These are phyloP conservation scores for Bombus soroeensis DNA, from an alignment of 1,140 invertebrate genomes.

Conservation along the genomic window DNA sequence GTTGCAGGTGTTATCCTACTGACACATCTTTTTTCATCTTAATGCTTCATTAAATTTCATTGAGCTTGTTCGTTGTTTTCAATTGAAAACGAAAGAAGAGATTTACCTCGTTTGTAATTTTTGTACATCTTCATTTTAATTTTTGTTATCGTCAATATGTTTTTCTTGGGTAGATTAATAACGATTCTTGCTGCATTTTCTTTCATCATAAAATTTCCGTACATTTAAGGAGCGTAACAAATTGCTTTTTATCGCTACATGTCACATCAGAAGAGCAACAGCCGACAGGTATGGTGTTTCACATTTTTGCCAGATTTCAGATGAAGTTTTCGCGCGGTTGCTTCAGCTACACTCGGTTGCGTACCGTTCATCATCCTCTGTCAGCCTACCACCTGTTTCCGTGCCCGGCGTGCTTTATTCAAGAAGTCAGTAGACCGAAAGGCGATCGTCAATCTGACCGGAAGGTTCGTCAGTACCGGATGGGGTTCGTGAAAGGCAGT, in stretches of 20 bases:
- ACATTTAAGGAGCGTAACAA: not conserved
- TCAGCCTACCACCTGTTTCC: conserved; percentile 27
- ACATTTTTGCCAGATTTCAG: conserved; percentile 6
- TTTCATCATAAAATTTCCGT: not conserved
- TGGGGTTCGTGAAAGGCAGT: conserved; percentile 35
- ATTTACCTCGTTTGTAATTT: not conserved
- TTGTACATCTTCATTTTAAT: not conserved
- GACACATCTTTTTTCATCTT: not conserved
- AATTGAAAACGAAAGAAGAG: not conserved
- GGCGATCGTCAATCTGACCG: conserved; percentile 54
- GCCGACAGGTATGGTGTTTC: not conserved
- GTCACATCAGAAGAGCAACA: conserved; percentile 4
- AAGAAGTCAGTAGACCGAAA: conserved; percentile 42
- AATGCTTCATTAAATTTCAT: not conserved
- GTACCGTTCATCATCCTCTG: conserved; percentile 34
- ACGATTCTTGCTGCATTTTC: not conserved
- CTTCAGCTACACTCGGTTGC: conserved; percentile 16
- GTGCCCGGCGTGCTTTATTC: conserved; percentile 13
- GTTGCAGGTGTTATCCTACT: not conserved
- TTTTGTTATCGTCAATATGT: not conserved
- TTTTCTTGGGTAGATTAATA: not conserved
- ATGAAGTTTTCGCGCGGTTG: conserved; percentile 24
- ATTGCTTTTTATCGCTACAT: not conserved
- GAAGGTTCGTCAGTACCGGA: conserved; percentile 41
- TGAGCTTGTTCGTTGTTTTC: not conserved